Base-by-base conservation (phyloP, 2,888 invertebrate species). In the Malachius bipustulatus region DNA sequence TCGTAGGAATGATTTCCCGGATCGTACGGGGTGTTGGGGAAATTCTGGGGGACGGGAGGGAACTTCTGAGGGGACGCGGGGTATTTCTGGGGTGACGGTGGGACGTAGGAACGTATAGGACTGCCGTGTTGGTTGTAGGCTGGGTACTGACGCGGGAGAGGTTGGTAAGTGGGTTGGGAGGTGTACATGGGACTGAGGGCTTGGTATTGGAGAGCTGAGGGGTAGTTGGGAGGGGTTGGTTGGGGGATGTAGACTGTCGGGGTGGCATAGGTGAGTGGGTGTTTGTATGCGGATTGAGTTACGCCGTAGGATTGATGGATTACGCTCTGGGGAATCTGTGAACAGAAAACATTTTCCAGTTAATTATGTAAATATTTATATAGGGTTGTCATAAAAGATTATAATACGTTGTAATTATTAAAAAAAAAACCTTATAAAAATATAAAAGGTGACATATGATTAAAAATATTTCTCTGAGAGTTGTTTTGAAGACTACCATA, bases 301-400 rank as follows among this genome's bases (percentile, higher is more conserved):
- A 62, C 54, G 26, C 60, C 62, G 46, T 61, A 61, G 6, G 58
- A 50, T 45, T 61, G 62, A 47, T 62, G 62, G 33, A 62, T 56
- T 19, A 60, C 48, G 38, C 55, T 56, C 46, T 57, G 60, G 12
- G 59, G 50, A 38, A 59, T 55, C 48, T 56, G 24, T 19, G 24
- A 6, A 19, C 6, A n/a, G 24, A 19, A 19, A n/a, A n/a, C n/a
- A n/a, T n/a, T n/a, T n/a, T n/a, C n/a, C n/a, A n/a, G n/a, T n/a
- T n/a, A n/a, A n/a, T n/a, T n/a, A n/a, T n/a, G n/a, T n/a, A n/a
- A n/a, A n/a, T n/a, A n/a, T n/a, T n/a, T n/a, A n/a, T n/a, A n/a
- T n/a, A n/a, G n/a, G n/a, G n/a, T n/a, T n/a, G n/a, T n/a, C n/a
- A n/a, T n/a, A n/a, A n/a, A n/a, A n/a, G n/a, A n/a, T n/a, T n/a